Base-by-base conservation (phyloP, 2,113 vertebrate genomes). In the Mus musculus region DNA sequence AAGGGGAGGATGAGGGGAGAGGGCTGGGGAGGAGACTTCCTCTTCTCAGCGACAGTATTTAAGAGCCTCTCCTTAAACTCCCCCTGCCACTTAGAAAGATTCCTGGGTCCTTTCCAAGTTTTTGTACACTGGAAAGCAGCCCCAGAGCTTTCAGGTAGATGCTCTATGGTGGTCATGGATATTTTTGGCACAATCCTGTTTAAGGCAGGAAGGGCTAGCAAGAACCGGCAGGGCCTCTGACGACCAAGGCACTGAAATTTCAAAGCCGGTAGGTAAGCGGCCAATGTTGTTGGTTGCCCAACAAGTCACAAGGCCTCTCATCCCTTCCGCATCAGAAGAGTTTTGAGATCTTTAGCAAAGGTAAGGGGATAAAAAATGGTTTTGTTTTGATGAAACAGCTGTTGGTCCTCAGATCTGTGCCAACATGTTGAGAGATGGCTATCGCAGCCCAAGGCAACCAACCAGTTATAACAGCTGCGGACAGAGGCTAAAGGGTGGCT, bases 161-260 rank as follows among this genome's bases (percentile, higher is more conserved):
- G 52, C 24, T 49, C 59, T 42, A 39, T 24, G 54, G 73, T n/a
- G 14, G 81, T 59, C 39, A 61, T 36, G 16, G 36, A 17, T 56
- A 80, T 54, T 93, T 85, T 76, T 78, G 82, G 92, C 72, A 89
- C 46, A 69, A 49, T 19, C 54, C 33, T 13, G 17, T 82, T 85
- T 95, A 77, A 93, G 61, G 63, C 91, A 52, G 33, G 26, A 90
- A 71, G 82, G 39, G 33, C 54, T 85, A 81, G 90, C 88, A 86
- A 72, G 89, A 87, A 93, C 59, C 42, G 93, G 77, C 97, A 95
- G 52, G 52, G n/a, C 39, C 84, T 75, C 86, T 65, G 67, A 72
- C 67, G 78, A 91, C 63, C 54, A 42, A 22, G 3, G 49, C 73
- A 61, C 71, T 75, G 84, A 77, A n/a, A 49, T 63, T 71, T 87